Evolutionary conservation across 2,888 invertebrate genomes (phyloP).

Genomic region (Aradus depressus): DNA sequence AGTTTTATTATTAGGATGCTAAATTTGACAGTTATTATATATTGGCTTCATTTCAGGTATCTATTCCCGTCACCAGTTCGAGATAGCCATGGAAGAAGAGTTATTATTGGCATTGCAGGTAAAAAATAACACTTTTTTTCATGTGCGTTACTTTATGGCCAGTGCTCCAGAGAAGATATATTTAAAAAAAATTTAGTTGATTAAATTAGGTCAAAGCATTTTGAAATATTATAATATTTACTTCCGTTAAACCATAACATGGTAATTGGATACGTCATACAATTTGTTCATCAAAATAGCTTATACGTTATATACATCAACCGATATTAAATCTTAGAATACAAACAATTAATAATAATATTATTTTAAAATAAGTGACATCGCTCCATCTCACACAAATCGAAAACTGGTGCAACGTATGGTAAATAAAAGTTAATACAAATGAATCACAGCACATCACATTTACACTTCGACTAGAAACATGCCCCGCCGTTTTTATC

Average conservation of each 20-base stretch:
- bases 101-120: conserved; percentile 68
- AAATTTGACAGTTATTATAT: conserved; percentile 4
- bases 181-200: neutral
- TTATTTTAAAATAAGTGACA: too few relatives aligned
- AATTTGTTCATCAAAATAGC: too few relatives aligned
- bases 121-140: conserved; percentile 35
- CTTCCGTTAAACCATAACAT: neutral
- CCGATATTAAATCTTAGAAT: too few relatives aligned
- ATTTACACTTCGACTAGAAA: too few relatives aligned
- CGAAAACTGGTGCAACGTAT: too few relatives aligned
- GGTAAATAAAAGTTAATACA: too few relatives aligned
- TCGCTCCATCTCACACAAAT: too few relatives aligned
- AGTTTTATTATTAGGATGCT: neutral
- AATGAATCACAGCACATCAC: too few relatives aligned
- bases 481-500: too few relatives aligned
- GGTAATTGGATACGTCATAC: neutral
- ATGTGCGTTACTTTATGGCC: conserved; percentile 2
- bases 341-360: too few relatives aligned
- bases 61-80: conserved; percentile 67
- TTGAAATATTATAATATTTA: too few relatives aligned
- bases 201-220: neutral
- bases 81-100: conserved; percentile 59
- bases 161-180: neutral
- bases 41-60: conserved; percentile 43
- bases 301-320: too few relatives aligned